These are phyloP conservation scores for Octopus bimaculoides DNA, from an alignment of 1,140 invertebrate genomes.

Conservation along the genomic window DNA sequence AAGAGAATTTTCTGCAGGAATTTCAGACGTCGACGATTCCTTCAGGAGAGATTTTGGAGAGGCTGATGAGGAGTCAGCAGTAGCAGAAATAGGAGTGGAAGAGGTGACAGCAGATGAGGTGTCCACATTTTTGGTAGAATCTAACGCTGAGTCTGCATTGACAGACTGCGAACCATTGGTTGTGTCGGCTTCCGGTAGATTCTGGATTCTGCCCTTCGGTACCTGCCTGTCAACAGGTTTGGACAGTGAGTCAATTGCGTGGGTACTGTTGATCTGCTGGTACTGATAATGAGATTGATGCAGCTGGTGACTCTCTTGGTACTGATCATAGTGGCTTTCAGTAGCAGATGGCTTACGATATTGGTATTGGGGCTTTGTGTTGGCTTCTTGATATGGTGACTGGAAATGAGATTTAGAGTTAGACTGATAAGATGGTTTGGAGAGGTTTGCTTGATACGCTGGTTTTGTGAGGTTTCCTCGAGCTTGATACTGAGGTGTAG, in stretches of 20 bases:
- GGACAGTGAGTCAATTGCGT: background rate
- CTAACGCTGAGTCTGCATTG: background rate
- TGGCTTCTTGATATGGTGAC: background rate
- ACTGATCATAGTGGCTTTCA: background rate
- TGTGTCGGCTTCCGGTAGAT: background rate
- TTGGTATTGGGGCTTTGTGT: background rate
- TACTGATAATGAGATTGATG: background rate
- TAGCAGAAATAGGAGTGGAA: background rate
- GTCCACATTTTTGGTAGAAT: background rate
- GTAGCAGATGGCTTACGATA: background rate
- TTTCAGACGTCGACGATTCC: background rate
- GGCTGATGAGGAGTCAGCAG: background rate
- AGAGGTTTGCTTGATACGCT: background rate
- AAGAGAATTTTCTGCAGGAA: no score
- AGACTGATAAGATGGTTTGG: background rate
- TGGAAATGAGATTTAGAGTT: background rate
- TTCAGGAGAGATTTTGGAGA: background rate
- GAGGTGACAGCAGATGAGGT: background rate
- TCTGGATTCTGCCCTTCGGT: background rate
- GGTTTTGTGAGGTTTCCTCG: background rate
- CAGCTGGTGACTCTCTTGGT: background rate
- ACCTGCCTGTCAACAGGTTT: background rate
- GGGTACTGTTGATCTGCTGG: background rate
- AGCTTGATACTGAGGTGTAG: background rate
- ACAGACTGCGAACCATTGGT: background rate